Evolutionary conservation across 2,797 vertebrate species (phyloP).

Genomic region (Anomalospiza imberbis): DNA sequence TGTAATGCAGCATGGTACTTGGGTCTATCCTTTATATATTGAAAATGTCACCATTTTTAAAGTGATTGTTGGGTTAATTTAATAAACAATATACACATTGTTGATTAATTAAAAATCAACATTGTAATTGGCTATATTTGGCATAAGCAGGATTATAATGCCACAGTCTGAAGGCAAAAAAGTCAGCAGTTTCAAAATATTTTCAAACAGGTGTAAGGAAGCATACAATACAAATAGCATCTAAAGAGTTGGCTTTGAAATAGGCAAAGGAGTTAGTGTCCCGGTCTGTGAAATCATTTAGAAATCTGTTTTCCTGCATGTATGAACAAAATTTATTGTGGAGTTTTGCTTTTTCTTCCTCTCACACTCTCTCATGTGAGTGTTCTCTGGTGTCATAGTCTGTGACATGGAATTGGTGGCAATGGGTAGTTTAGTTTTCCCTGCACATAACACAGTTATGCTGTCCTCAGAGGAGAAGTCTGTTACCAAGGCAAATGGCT

Average conservation of each 20-base stretch:
- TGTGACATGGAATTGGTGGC: not conserved
- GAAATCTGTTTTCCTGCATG: not conserved
- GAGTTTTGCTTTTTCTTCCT: not conserved
- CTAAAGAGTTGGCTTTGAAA: not conserved
- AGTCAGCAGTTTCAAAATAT: not conserved
- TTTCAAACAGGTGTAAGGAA: not conserved
- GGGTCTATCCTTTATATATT: not conserved
- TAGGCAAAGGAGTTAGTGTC: not conserved
- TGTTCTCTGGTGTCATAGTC: not conserved
- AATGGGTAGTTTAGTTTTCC: not conserved
- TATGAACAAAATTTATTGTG: not conserved
- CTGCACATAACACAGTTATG: not conserved
- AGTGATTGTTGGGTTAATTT: not conserved
- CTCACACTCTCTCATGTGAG: not conserved
- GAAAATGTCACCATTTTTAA: not conserved
- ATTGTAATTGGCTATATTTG: not conserved
- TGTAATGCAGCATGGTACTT: not conserved
- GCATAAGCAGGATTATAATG: not conserved
- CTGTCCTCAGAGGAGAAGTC: not conserved
- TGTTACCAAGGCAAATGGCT: not conserved
- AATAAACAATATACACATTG: not conserved
- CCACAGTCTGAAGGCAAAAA: not conserved
- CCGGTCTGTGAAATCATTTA: not conserved
- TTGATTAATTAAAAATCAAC: not conserved
- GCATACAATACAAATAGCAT: not conserved